Evolutionary conservation across 1,140 invertebrate genomes (phyloP), one percentile per base, ranked within the genome.

Genomic region (Aphidius ervi): DNA sequence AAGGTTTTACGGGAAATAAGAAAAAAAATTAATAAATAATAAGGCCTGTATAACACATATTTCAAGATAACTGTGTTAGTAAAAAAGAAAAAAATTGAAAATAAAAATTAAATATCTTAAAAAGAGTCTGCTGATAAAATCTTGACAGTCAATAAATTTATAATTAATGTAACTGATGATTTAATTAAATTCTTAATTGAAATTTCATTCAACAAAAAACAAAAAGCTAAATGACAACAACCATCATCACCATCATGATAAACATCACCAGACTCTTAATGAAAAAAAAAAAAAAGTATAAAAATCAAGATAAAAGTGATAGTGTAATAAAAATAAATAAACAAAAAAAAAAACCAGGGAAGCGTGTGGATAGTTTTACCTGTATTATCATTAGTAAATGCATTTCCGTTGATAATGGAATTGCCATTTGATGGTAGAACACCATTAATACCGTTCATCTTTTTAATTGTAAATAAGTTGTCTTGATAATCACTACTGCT

Each of bases 11-110:
- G 42, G 9, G 42, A 9, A 43, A 43, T 7, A 9, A 9, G 42
- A 43, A 43, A 6, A 6, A 43, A 43, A 43, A 43, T 43, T 43
- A 6, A 43, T 7, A 43, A 9, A 43, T 43, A 6, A 62, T n/a
- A 9, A 63, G 70, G 65, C 68, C 70, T 72, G 65, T 63, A 57
- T 60, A 56, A 74, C 76, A 77, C 77, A 77, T 77, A 75, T 77
- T 78, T 78, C 67, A 74, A 76, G 69, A 65, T 76, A 41, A 54
- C n/a, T 54, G 37, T 53, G 42, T n/a, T 41, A 41, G 4, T 41
- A 16, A 10, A 10, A 10, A 6, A 6, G 9, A 9, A 48, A n/a
- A n/a, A n/a, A 3, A 10, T n/a, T 47, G 9, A 10, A 47, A 47
- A 5, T 47, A 47, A 47, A 5, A 10, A n/a, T 10, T n/a, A 47